Percentiles rank a stretch among this genome's conserved stretches.
Conservation (phyloP, 2,888 invertebrate species). For the Steromphala cineraria region DNA sequence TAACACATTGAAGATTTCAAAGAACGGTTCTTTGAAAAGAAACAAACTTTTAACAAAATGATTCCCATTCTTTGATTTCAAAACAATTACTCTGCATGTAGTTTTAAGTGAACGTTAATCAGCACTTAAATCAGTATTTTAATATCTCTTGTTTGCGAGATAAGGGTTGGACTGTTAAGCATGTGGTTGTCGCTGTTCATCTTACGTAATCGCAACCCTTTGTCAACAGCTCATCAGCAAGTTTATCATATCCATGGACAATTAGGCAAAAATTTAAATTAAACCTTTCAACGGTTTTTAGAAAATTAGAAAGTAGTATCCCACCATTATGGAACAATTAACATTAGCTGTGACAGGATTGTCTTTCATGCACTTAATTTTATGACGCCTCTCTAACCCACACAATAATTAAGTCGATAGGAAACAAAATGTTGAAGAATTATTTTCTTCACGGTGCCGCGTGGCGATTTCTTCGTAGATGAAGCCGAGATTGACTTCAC, state of each 20-base stretch:
- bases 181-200: too few relatives aligned
- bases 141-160: too few relatives aligned
- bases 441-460: neutral
- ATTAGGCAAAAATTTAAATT: slow-evolving; percentile 14
- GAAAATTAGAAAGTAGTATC: slow-evolving; percentile 10
- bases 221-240: neutral
- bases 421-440: neutral
- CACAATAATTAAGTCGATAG: neutral
- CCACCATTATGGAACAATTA: neutral
- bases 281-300: neutral
- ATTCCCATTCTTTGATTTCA: too few relatives aligned
- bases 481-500: neutral
- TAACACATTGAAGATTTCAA: too few relatives aligned
- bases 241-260: slow-evolving; percentile 14
- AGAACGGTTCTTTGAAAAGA: too few relatives aligned
- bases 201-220: neutral
- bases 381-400: neutral
- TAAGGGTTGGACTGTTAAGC: too few relatives aligned
- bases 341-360: neutral
- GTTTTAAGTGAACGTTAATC: too few relatives aligned
- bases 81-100: too few relatives aligned
- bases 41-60: too few relatives aligned
- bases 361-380: slow-evolving; percentile 9
- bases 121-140: too few relatives aligned
- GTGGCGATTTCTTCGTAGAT: neutral